phyloP scores from a whole-genome alignment of 2,888 invertebrate species.

The Trilocha varians region DNA sequence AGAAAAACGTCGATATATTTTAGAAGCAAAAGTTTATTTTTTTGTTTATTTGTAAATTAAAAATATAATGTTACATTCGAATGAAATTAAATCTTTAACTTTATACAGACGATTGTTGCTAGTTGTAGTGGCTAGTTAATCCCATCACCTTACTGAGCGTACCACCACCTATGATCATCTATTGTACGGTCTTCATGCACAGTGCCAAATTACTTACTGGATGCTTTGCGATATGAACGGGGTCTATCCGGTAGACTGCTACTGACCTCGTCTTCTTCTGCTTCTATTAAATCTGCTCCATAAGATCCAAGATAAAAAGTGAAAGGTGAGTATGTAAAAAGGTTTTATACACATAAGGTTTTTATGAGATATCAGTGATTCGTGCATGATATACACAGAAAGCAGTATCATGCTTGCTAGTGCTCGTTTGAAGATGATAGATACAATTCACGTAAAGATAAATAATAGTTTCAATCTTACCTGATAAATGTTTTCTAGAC shows the following conservation, averaged over 20 bases:
- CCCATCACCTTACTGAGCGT: slow-evolving; percentile 11
- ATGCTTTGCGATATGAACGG: slow-evolving; percentile 67
- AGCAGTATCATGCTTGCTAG: slow-evolving; percentile 45
- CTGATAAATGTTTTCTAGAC: slow-evolving; percentile 70
- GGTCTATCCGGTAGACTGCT: slow-evolving; percentile 60
- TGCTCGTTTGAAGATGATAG: not conserved
- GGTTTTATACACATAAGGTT: not conserved
- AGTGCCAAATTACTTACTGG: slow-evolving; percentile 60
- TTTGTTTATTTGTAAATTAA: too few species aligned
- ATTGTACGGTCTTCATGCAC: not conserved
- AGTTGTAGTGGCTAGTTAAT: too few species aligned
- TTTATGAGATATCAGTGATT: slow-evolving; percentile 19
- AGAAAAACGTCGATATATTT: not conserved
- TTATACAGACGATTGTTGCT: not conserved
- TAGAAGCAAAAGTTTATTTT: not conserved
- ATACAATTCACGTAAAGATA: not conserved
- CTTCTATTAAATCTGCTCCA: slow-evolving; percentile 72
- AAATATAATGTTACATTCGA: not conserved
- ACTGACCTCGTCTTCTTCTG: slow-evolving; percentile 70
- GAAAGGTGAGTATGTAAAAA: slow-evolving; percentile 1
- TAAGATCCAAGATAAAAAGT: slow-evolving; percentile 16
- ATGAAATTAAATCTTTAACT: not conserved
- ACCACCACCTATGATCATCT: slow-evolving; percentile 16
- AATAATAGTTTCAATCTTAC: slow-evolving; percentile 44
- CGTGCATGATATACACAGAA: slow-evolving; percentile 29